Conservation (phyloP, 2,797 vertebrate species). For the Molossus alvarezi region DNA sequence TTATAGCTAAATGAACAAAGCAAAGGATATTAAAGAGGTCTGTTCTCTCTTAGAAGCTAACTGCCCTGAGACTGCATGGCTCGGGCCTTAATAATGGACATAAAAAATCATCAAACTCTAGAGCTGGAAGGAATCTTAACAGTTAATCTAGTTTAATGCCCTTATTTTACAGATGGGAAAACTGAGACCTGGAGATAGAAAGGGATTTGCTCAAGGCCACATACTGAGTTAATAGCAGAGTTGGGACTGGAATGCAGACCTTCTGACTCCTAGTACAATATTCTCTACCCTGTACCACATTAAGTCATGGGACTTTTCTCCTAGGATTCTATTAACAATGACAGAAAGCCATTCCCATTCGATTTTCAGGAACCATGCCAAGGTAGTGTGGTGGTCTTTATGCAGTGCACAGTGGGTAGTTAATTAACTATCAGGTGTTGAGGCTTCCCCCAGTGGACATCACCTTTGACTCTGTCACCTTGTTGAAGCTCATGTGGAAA, state of each 20-base stretch:
- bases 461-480: conserved; percentile 74
- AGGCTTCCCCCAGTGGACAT: conserved; percentile 71
- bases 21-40: conserved; percentile 80
- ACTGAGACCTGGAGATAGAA: conserved; percentile 72
- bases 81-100: conserved; percentile 81
- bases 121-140: conserved; percentile 80
- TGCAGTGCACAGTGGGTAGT: conserved; percentile 54
- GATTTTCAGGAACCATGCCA: conserved; percentile 70
- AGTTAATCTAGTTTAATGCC: conserved; percentile 73
- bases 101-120: conserved; percentile 81
- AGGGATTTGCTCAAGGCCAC: conserved; percentile 67
- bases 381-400: conserved; percentile 65
- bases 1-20: conserved; percentile 84
- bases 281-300: conserved; percentile 66
- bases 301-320: conserved; percentile 68
- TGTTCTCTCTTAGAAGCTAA: conserved; percentile 81
- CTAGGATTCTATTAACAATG: conserved; percentile 63
- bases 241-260: conserved; percentile 59
- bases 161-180: conserved; percentile 82
- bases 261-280: conserved; percentile 65
- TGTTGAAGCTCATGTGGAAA: conserved; percentile 77
- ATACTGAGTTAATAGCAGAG: conserved; percentile 49
- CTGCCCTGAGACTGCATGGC: conserved; percentile 84
- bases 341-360: conserved; percentile 70
- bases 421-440: conserved; percentile 60